Conservation (phyloP, 2,888 invertebrate genomes). For the Macrophya annulata region DNA sequence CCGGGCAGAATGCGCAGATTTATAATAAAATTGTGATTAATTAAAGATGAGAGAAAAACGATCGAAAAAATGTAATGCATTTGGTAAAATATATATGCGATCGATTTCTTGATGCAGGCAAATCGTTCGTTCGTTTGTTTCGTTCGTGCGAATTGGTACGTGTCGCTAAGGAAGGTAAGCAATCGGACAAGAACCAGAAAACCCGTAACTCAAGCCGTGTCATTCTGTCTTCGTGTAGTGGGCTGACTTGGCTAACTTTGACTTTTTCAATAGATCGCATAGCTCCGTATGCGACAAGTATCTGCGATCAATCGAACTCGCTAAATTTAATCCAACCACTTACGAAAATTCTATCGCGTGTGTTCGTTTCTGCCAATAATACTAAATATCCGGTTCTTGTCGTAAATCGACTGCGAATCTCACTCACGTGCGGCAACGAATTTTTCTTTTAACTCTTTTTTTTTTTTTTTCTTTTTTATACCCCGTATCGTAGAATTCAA, state of each 20-base stretch:
- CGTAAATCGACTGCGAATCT: conserved; percentile 47
- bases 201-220: conserved; percentile 30
- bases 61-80: background rate
- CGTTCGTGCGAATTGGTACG: conserved; percentile 20
- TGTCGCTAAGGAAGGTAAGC: conserved; percentile 26
- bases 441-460: conserved; percentile 30
- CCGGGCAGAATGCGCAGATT: background rate
- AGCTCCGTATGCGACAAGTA: conserved; percentile 2
- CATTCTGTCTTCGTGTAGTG: conserved; percentile 5
- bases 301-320: conserved; percentile 41
- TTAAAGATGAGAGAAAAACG: background rate
- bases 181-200: conserved; percentile 39
- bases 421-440: background rate
- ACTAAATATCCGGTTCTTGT: conserved; percentile 46
- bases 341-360: conserved; percentile 41
- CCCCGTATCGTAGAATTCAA: background rate
- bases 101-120: background rate
- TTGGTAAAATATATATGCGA: background rate
- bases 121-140: background rate
- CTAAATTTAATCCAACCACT: conserved; percentile 48
- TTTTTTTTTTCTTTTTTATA: background rate
- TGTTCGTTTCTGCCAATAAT: conserved; percentile 22
- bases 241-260: conserved; percentile 26
- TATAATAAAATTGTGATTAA: background rate
- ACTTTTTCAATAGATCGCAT: conserved; percentile 28